Evolutionary conservation across 2,113 vertebrate genomes (phyloP).

Genomic region (Dasypus novemcinctus): DNA sequence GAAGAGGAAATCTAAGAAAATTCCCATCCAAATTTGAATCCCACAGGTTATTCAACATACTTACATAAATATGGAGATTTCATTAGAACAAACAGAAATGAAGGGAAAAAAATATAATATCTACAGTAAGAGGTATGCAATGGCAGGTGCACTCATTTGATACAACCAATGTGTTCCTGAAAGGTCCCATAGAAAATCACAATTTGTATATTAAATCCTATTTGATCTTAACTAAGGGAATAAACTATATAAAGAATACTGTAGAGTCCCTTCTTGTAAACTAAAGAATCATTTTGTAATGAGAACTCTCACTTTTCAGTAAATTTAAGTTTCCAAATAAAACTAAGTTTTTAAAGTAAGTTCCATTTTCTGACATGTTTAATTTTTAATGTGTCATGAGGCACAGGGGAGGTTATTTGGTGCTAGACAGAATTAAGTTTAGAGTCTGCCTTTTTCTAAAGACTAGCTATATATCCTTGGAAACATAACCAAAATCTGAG

Average conservation of each 20-base stretch:
- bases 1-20: neutral
- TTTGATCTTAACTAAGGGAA: neutral
- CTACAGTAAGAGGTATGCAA: neutral
- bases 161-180: neutral
- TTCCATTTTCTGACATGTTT: neutral
- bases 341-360: neutral
- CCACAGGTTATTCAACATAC: neutral
- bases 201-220: neutral
- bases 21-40: neutral
- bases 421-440: neutral
- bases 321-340: neutral
- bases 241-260: neutral
- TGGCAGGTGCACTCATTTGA: neutral
- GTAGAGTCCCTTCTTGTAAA: neutral
- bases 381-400: neutral
- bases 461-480: neutral
- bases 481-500: neutral
- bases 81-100: neutral
- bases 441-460: neutral
- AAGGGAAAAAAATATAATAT: neutral
- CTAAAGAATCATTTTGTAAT: neutral
- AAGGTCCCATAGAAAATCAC: neutral
- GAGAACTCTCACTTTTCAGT: neutral
- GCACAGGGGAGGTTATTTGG: neutral
- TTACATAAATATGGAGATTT: neutral